Percentiles rank a stretch among this genome's conserved stretches.
phyloP scores from a whole-genome alignment of 1,140 invertebrate genomes.

The Drosophila bifasciata region DNA sequence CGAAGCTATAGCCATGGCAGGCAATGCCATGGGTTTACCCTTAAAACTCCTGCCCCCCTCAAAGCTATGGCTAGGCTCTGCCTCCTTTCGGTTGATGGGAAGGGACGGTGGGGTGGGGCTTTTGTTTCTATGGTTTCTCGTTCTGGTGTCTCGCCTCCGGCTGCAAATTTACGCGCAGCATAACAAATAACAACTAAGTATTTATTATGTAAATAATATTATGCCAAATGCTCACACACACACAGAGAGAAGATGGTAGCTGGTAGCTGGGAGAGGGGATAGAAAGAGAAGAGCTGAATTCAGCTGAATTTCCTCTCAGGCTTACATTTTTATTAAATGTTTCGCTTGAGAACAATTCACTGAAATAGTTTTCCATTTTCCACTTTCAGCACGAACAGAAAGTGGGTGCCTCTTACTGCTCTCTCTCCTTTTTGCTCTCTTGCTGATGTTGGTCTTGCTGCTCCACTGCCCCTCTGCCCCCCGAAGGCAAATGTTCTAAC shows the following conservation, averaged over 20 bases:
- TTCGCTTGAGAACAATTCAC: slow-evolving; percentile 27
- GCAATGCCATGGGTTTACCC: background rate
- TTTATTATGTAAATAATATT: slow-evolving; percentile 80
- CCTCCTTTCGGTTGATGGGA: slow-evolving; percentile 25
- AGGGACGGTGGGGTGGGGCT: background rate
- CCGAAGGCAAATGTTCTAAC: slow-evolving; percentile 23
- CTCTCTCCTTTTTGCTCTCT: slow-evolving; percentile 10
- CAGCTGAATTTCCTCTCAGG: slow-evolving; percentile 30
- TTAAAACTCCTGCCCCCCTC: background rate
- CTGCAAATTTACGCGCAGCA: slow-evolving; percentile 65
- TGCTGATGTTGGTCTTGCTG: slow-evolving; percentile 1
- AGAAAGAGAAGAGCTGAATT: background rate
- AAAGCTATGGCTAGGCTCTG: slow-evolving; percentile 1
- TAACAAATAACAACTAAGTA: slow-evolving; percentile 76
- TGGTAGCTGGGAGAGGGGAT: background rate
- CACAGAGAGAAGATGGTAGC: slow-evolving; percentile 9
- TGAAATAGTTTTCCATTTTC: slow-evolving; percentile 57
- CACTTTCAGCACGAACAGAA: slow-evolving; percentile 6
- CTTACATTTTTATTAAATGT: slow-evolving; percentile 58
- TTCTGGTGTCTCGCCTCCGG: slow-evolving; percentile 44
- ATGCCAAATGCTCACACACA: slow-evolving; percentile 56
- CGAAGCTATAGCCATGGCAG: background rate
- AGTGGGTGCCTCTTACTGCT: background rate
- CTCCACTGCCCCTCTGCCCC: slow-evolving; percentile 3
- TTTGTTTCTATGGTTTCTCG: slow-evolving; percentile 4